phyloP scores from a whole-genome alignment of 2,888 invertebrate species.

The Lepidochitona cinerea region DNA sequence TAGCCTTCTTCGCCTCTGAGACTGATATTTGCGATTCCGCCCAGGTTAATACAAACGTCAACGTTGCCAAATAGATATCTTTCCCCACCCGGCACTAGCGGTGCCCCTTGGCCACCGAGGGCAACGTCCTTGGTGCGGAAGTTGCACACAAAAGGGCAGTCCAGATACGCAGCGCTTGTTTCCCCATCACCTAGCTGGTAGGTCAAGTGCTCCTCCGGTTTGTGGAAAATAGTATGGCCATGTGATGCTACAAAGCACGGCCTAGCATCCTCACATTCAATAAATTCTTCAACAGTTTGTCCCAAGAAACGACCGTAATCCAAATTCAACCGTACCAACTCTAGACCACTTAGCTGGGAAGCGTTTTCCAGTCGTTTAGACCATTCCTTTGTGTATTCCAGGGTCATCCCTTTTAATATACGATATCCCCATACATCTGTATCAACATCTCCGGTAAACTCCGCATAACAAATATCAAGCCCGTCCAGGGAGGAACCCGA shows the following conservation, averaged over 20 bases:
- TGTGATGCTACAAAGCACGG: conserved; percentile 58
- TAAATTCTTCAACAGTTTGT: conserved; percentile 40
- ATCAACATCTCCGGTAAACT: conserved; percentile 56
- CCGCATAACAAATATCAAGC: conserved; percentile 61
- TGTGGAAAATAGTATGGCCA: conserved; percentile 66
- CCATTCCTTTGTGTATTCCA: conserved; percentile 52
- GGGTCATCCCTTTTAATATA: conserved; percentile 47
- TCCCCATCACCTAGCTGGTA: conserved; percentile 66
- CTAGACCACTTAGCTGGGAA: conserved; percentile 41
- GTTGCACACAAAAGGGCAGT: conserved; percentile 55
- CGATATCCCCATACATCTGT: conserved; percentile 60
- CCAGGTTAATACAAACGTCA: conserved; percentile 62
- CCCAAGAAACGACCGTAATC: conserved; percentile 63
- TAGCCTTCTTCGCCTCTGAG: conserved; percentile 40
- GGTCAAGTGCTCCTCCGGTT: conserved; percentile 55
- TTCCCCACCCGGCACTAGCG: conserved; percentile 62
- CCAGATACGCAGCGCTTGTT: conserved; percentile 50
- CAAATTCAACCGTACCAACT: conserved; percentile 54
- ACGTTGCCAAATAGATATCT: conserved; percentile 52
- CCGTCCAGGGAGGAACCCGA: conserved; percentile 66
- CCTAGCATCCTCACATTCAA: conserved; percentile 26
- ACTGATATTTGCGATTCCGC: conserved; percentile 64
- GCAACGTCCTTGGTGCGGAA: conserved; percentile 64
- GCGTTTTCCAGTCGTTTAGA: conserved; percentile 43
- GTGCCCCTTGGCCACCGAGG: conserved; percentile 65